Conservation (phyloP, 2,888 invertebrate genomes). For the Andrena chrysosceles region DNA sequence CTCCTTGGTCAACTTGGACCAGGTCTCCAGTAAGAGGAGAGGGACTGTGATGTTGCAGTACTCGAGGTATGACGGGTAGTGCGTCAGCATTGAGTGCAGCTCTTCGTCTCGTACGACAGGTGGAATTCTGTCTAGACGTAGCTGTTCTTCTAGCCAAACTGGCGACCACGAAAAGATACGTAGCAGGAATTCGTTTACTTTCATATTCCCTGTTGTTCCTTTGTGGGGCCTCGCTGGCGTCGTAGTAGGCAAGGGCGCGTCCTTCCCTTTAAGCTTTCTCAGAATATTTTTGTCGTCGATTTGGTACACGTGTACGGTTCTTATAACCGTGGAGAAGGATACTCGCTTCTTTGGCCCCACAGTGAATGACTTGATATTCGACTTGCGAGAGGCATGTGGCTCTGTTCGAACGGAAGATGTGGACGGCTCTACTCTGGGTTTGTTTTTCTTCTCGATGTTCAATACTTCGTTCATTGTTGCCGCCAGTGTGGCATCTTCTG, state of each 20-base stretch:
- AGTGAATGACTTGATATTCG: background rate
- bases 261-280: conserved; percentile 75
- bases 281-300: conserved; percentile 71
- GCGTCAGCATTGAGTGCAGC: conserved; percentile 86
- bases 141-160: conserved; percentile 88
- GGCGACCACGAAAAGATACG: conserved; percentile 89
- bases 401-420: conserved; percentile 16
- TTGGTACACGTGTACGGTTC: conserved; percentile 61
- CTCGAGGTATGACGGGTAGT: conserved; percentile 87
- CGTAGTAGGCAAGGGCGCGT: conserved; percentile 64
- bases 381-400: conserved; percentile 8
- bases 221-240: conserved; percentile 54
- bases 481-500: conserved; percentile 1
- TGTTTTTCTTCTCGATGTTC: background rate
- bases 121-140: conserved; percentile 83
- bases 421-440: background rate
- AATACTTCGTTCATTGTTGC: background rate
- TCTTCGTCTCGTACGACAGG: conserved; percentile 86
- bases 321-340: conserved; percentile 67
- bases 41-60: conserved; percentile 87
- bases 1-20: conserved; percentile 85
- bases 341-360: conserved; percentile 67
- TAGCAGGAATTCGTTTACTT: conserved; percentile 85
- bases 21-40: conserved; percentile 88
- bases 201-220: conserved; percentile 68